Base-by-base conservation (phyloP, 1,140 invertebrate species). In the Camponotus vicinus region DNA sequence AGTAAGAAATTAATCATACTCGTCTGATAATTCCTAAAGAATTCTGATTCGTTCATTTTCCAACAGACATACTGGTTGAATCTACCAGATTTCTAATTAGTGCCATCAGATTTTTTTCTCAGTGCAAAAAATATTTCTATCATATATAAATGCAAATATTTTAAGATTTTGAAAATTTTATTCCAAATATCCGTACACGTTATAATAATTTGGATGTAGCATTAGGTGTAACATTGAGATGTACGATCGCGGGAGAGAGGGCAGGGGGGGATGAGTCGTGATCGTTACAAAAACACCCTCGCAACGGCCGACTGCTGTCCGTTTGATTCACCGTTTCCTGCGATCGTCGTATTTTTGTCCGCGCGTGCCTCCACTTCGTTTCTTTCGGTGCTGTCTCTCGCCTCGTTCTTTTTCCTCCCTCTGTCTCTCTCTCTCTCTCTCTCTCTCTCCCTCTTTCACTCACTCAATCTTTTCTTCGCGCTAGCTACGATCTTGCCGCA, bases 261-360 rank as follows among this genome's bases (percentile, higher is more conserved):
- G 27, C 27, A 52, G 0, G 55, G 18, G 63, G 82, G 71, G 64
- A 79, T 87, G 84, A 86, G 82, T 88, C 88, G 82, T 87, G 91
- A 92, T 91, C 76, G 85, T 89, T 88, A 87, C 71, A 86, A 91
- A 90, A 91, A 91, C 89, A 89, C 80, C 88, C 82, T 90, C 85
- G 82, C 55, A 87, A 88, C 86, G 85, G 86, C 59, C 89, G 77
- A 73, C 55, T 89, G 91, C 91, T 93, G 93, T 93, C 91, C 86
- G 88, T 93, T 93, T 94, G 92, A 94, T 94, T 93, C 93, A 94
- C 92, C 88, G 91, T 92, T 93, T 94, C 92, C 93, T 94, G 93
- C 77, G 67, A 34, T 92, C 86, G 85, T 92, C 85, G 89, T 93
- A 93, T 93, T 93, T 93, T 93, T 90, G 91, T 93, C 87, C 86